phyloP scores from a whole-genome alignment of 2,888 invertebrate species.

The Pogonocherus hispidulus region DNA sequence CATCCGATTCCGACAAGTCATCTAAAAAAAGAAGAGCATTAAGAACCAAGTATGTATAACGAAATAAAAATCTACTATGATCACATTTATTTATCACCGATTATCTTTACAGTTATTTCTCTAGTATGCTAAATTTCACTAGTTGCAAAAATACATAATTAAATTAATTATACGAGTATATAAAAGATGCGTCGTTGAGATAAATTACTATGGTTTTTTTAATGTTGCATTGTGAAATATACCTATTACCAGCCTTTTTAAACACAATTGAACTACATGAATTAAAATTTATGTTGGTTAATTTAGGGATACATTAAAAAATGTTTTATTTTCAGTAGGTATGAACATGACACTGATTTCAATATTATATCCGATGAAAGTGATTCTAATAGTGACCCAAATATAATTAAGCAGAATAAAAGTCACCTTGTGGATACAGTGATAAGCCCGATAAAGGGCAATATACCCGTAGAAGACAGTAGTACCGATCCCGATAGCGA shows the following conservation, averaged over 20 bases:
- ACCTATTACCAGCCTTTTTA: no score
- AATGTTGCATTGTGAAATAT: no score
- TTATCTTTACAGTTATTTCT: no score
- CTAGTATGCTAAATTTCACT: no score
- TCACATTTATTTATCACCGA: no score
- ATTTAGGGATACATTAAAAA: no score
- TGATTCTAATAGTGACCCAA: constrained; percentile 34
- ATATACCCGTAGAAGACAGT: constrained; percentile 35
- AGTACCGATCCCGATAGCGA: constrained; percentile 39
- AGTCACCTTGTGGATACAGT: constrained; percentile 25
- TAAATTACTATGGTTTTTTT: no score
- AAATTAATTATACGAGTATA: no score
- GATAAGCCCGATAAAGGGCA: constrained; percentile 40
- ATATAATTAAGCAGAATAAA: constrained; percentile 31
- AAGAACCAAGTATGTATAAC: constrained; percentile 14
- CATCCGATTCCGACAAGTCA: constrained; percentile 26
- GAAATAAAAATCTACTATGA: background rate
- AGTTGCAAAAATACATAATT: no score
- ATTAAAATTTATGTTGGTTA: no score
- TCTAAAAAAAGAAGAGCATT: constrained; percentile 13
- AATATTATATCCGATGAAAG: constrained; percentile 31
- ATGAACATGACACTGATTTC: constrained; percentile 35
- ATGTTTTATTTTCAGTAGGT: constrained; percentile 18
- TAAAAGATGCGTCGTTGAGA: no score
- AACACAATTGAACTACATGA: no score